Evolutionary conservation across 2,888 invertebrate species (phyloP), one percentile per base, ranked within the genome.

Genomic region (Cerastis leucographa): DNA sequence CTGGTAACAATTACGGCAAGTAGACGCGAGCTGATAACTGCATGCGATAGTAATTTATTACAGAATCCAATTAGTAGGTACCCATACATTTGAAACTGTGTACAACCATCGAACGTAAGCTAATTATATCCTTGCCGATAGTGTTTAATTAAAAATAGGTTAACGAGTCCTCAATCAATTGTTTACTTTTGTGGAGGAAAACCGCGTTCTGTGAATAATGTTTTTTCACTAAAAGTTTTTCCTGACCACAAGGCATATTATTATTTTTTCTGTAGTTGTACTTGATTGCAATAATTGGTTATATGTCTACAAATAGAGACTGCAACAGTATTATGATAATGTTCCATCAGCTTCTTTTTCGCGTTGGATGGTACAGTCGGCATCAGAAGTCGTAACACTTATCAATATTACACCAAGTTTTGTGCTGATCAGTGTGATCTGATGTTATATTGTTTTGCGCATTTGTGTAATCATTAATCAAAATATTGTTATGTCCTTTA

Each of bases 181-280:
- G 92, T 93, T 93, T 92, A 92, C 88, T 85, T 85, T 84, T 87
- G 75, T 81, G 61, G 86, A 93, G 93, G 93, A 92, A 93, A 92
- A 93, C 92, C 89, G 76, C 85, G 46, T 35, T 71, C 14, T 64
- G 46, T 78, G 71, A 84, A 81, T 73, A 86, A 78, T 46, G 61
- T 56, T 61, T 65, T 64, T 61, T 51, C 19, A 49, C 64, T 71
- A 72, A 84, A 85, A 69, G 77, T 61, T 61, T 74, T 79, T 82
- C 72, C 73, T 71, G 64, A 74, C 68, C 71, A 64, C 56, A 71
- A 65, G 7, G 54, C 59, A 62, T 74, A 73, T 76, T 68, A 77
- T 76, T 68, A 77, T 75, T 84, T 62, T 2, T 68, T 75, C 22
- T 77, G 35, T 61, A 67, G 35, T 12, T 77, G 8, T 49, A 19